Base-by-base conservation (phyloP, 2,113 vertebrate genomes). In the Cairina moschata region DNA sequence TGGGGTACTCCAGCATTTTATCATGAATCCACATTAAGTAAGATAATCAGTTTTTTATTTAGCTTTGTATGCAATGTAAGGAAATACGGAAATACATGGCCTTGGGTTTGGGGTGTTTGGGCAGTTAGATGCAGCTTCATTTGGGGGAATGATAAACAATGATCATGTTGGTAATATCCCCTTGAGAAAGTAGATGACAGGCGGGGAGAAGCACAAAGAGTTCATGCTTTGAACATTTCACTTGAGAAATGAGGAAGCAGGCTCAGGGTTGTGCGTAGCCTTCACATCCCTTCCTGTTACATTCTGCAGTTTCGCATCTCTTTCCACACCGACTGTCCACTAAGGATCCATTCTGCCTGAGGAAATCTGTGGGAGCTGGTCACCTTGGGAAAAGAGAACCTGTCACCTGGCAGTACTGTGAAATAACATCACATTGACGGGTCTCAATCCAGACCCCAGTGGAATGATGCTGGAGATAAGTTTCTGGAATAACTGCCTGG, bases 41-140 rank as follows among this genome's bases (percentile, higher is more conserved):
- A 71, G n/a, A 17, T 44, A 69, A 58, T 8, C 68, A 63, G 28
- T 72, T 50, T n/a, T 96, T 96, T 96, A 95, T 96, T 96, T 9
- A 14, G 48, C 29, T 87, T 56, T 90, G 58, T 54, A 62, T 54
- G 44, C 76, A 62, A 50, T 18, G 52, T 38, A 71, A 54, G 40
- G 34, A 29, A 31, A 79, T 40, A 42, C 13, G 13, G 40, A 40
- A 40, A 40, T 40, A 40, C 12, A 12, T 40, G 55, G 26, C 21
- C 21, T 2, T 25, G 56, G 46, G 16, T 65, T 76, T 73, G 87
- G 78, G 36, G 32, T 65, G 38, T 29, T 13, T 76, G 40, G 65
- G 60, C 34, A 85, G 68, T 44, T 28, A 67, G 76, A 44, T 1
- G n/a, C 69, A 65, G 32, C 74, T 86, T 73, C 26, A 2, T 38